phyloP scores from a whole-genome alignment of 2,888 invertebrate species.

The Liposcelis brunnea region DNA sequence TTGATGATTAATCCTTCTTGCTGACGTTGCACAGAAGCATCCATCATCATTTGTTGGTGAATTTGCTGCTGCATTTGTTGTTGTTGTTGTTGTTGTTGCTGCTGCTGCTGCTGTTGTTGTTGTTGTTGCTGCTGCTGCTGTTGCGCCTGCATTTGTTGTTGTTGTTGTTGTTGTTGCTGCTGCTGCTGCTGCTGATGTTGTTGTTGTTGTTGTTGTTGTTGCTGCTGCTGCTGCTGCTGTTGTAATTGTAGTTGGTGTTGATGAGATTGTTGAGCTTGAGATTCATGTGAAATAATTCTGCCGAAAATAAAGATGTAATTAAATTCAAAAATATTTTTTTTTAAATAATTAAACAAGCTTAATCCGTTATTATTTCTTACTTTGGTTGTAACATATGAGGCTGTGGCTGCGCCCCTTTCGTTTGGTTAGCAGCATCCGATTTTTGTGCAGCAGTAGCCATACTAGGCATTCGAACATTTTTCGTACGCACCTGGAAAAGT shows the following conservation, averaged over 20 bases:
- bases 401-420: slow-evolving; percentile 26
- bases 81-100: slow-evolving; percentile 20
- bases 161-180: slow-evolving; percentile 17
- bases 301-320: too few relatives aligned
- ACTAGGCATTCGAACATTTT: slow-evolving; percentile 47
- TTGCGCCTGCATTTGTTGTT: too few relatives aligned
- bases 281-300: too few relatives aligned
- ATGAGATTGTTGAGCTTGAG: too few relatives aligned
- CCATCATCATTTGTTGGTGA: slow-evolving; percentile 11
- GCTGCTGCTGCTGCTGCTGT: slow-evolving; percentile 31
- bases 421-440: slow-evolving; percentile 57
- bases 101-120: slow-evolving; percentile 18
- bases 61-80: slow-evolving; percentile 19
- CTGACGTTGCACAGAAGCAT: slow-evolving; percentile 9
- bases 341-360: too few relatives aligned
- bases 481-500: slow-evolving; percentile 54
- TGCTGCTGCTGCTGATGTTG: too few relatives aligned
- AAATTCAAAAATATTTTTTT: too few relatives aligned
- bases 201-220: slow-evolving; percentile 23
- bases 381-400: neutral
- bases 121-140: slow-evolving; percentile 19
- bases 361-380: too few relatives aligned
- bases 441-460: slow-evolving; percentile 36
- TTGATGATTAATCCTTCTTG: too few relatives aligned
- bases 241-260: slow-evolving; percentile 19